Evolutionary conservation across 2,888 invertebrate genomes (phyloP).

Genomic region (Syrphus vitripennis): DNA sequence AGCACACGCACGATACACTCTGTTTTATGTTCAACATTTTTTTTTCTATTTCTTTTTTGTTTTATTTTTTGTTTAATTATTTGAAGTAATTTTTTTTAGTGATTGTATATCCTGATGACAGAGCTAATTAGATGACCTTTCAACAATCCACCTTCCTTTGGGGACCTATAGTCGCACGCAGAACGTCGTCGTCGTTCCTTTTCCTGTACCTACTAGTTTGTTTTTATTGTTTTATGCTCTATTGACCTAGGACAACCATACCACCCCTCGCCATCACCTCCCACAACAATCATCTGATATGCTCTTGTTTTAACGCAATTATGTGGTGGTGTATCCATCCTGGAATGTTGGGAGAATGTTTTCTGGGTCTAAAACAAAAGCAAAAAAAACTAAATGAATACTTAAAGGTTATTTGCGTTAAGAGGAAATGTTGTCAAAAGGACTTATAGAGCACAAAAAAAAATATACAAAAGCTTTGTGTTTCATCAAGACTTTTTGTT

Average conservation of each 20-base stretch:
- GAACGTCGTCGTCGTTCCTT: too few relatives aligned
- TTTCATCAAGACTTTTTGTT: background rate
- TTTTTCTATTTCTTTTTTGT: background rate
- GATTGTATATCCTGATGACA: slow-evolving; percentile 57
- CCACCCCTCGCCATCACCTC: background rate
- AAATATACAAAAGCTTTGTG: background rate
- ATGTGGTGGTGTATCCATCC: slow-evolving; percentile 25
- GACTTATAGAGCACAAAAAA: slow-evolving; percentile 7
- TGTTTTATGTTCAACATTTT: background rate
- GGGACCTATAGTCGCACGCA: slow-evolving; percentile 9
- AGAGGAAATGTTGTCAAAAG: slow-evolving; percentile 49
- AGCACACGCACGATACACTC: background rate
- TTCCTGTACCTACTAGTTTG: slow-evolving; percentile 31
- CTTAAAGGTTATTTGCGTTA: slow-evolving; percentile 49
- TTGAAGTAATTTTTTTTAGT: slow-evolving; percentile 25
- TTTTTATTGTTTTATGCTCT: slow-evolving; percentile 34
- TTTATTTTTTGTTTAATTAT: slow-evolving; percentile 16
- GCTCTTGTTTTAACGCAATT: slow-evolving; percentile 38
- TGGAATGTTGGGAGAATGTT: background rate
- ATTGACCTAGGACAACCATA: slow-evolving; percentile 46
- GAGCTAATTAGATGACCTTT: slow-evolving; percentile 67
- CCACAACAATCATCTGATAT: background rate
- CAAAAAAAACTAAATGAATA: background rate
- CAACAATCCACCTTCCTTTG: slow-evolving; percentile 19
- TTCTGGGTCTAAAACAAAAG: background rate